Evolutionary conservation across 2,797 vertebrate genomes (phyloP).

Genomic region (Echiichthys vipera): DNA sequence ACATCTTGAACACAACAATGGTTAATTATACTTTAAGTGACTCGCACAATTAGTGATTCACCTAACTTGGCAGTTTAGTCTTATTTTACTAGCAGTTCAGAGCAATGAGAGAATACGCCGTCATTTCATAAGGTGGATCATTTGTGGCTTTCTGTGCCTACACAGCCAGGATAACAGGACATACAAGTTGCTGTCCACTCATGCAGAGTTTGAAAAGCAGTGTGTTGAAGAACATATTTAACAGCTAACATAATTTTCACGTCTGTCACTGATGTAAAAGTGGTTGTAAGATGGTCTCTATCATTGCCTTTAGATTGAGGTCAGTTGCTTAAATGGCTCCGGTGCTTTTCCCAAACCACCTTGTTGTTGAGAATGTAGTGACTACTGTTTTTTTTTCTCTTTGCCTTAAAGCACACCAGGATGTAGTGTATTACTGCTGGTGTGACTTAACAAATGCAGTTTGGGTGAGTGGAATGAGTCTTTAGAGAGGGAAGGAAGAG

Average conservation of each 20-base stretch:
- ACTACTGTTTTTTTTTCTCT: neutral
- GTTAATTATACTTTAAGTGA: neutral
- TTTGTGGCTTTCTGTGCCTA: neutral
- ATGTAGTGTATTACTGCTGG: constrained; percentile 56
- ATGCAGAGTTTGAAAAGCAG: too few relatives aligned
- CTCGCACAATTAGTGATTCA: neutral
- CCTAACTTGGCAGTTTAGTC: neutral
- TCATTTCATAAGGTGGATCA: constrained; percentile 2
- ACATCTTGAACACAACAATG: constrained; percentile 5
- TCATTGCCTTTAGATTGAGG: neutral
- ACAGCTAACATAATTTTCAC: neutral
- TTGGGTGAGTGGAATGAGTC: constrained; percentile 58
- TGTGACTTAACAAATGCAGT: constrained; percentile 65
- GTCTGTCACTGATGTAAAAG: neutral
- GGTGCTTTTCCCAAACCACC: neutral
- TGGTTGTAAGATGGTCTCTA: neutral
- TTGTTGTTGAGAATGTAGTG: constrained; percentile 29
- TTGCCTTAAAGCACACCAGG: constrained; percentile 40
- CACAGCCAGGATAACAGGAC: neutral
- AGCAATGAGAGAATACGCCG: neutral
- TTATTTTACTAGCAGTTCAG: constrained; percentile 9
- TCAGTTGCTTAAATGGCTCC: neutral
- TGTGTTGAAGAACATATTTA: too few relatives aligned
- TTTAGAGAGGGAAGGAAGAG: constrained; percentile 54
- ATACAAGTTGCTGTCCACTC: too few relatives aligned